Base-by-base conservation (phyloP, 2,888 invertebrate species). In the Metopia argyrocephala region DNA sequence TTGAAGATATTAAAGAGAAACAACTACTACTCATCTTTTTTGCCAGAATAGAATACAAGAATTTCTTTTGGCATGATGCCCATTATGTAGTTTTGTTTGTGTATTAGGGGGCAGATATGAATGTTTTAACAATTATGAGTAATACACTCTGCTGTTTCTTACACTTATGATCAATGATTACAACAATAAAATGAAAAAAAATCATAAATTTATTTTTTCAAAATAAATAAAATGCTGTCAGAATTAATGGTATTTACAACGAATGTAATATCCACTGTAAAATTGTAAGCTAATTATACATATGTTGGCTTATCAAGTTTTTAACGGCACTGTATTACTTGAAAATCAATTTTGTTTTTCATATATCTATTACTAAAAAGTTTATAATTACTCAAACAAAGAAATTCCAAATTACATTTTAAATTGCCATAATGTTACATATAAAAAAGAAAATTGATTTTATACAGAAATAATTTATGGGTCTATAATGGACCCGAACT, bases 121-220 rank as follows among this genome's bases (percentile, higher is more conserved):
- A n/a, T 52, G 45, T 56, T 75, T 61, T 27, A 68, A 66, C 25
- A 79, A 50, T 76, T 80, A 71, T 80, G 80, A 76, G 68, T 76
- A 80, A 68, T 65, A 69, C 38, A 12, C 15, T 38, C 9, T 9
- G 9, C 15, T 15, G 38, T 69, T n/a, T n/a, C n/a, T n/a, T n/a
- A 71, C 46, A 70, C 62, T 64, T 65, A 27, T 64, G 64, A 71
- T 57, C 66, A 73, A 57, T 73, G 68, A 69, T 73, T 69, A 59
- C 57, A 71, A 20, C 28, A 18, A 25, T n/a, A 45, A 45, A 62
- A 62, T 21, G 48, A 45, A 48, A 50, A 65, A 50, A 50, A 31
- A 61, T 38, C 20, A 38, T n/a, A 15, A 23, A 28, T 31, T 23
- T 48, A 6, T 45, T 62, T 28, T 38, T 21, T 56, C 45, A 4